Conservation (phyloP, 2,797 vertebrate genomes). For the Schizopygopsis malacanthus region DNA sequence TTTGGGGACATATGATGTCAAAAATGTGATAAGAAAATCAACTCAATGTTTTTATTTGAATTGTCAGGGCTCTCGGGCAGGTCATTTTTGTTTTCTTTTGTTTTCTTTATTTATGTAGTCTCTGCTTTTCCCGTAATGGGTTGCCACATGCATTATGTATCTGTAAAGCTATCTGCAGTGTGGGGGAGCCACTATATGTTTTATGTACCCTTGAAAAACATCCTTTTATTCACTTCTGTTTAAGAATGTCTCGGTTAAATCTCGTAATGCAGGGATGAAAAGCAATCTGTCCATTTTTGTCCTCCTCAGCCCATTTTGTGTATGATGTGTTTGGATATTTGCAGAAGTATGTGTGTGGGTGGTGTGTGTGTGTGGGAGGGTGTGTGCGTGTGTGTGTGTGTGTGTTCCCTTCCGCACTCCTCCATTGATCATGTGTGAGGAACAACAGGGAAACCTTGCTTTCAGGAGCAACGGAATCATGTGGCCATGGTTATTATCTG, state of each 20-base stretch:
- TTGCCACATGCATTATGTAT: slow-evolving; percentile 9
- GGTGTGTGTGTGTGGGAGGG: background rate
- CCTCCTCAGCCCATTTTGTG: background rate
- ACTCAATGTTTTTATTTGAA: background rate
- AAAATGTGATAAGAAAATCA: background rate
- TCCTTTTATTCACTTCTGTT: background rate
- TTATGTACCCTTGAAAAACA: background rate
- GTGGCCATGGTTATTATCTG: slow-evolving; percentile 62
- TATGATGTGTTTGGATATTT: slow-evolving; percentile 12
- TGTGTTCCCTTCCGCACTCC: slow-evolving; percentile 67
- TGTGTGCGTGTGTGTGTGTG: too few species aligned
- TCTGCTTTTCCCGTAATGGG: slow-evolving; percentile 49
- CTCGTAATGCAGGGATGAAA: slow-evolving; percentile 2
- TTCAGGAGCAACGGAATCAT: slow-evolving; percentile 23
- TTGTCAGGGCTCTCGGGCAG: background rate
- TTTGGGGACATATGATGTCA: background rate
- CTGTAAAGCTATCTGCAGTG: background rate
- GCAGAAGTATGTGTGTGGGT: background rate
- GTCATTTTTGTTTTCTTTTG: too few species aligned
- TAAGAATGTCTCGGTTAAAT: slow-evolving; percentile 4
- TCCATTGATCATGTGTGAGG: slow-evolving; percentile 69
- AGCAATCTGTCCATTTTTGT: slow-evolving; percentile 17
- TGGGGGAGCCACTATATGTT: slow-evolving; percentile 29
- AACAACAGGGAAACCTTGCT: slow-evolving; percentile 17
- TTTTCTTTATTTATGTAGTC: background rate